Evolutionary conservation across 1,140 invertebrate species (phyloP).

Genomic region (Spodoptera litura): DNA sequence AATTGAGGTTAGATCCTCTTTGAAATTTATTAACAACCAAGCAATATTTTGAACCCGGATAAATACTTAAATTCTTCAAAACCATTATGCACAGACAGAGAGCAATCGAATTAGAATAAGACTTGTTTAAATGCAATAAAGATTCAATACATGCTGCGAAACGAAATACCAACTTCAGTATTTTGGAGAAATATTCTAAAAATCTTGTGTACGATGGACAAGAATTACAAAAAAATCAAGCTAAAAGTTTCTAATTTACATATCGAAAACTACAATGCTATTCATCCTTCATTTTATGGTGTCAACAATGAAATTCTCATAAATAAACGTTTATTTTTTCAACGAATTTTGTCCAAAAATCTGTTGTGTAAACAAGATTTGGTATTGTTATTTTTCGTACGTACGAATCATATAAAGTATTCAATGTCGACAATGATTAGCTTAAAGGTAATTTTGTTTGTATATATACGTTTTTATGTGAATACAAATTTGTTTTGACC

Average conservation of each 20-base stretch:
- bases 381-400: constrained; percentile 33
- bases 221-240: neutral
- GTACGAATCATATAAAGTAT: constrained; percentile 42
- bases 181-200: neutral
- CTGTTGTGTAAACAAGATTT: neutral
- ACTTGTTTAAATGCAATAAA: neutral
- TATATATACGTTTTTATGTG: constrained; percentile 23
- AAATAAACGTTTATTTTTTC: neutral
- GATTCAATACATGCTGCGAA: constrained; percentile 2
- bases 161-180: neutral
- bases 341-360: neutral
- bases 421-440: constrained; percentile 41
- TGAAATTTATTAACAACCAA: no score
- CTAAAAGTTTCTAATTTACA: constrained; percentile 9
- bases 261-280: neutral
- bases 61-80: neutral
- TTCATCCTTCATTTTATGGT: constrained; percentile 31
- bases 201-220: neutral
- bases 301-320: constrained; percentile 1
- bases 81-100: neutral
- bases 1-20: no score
- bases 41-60: no score
- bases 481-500: constrained; percentile 38
- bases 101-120: neutral
- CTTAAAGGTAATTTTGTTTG: constrained; percentile 15